A percentile compares a stretch with the other conserved stretches of the same genome.
Evolutionary conservation across 2,888 invertebrate species (phyloP).

Genomic region (Dendrolimus pini): DNA sequence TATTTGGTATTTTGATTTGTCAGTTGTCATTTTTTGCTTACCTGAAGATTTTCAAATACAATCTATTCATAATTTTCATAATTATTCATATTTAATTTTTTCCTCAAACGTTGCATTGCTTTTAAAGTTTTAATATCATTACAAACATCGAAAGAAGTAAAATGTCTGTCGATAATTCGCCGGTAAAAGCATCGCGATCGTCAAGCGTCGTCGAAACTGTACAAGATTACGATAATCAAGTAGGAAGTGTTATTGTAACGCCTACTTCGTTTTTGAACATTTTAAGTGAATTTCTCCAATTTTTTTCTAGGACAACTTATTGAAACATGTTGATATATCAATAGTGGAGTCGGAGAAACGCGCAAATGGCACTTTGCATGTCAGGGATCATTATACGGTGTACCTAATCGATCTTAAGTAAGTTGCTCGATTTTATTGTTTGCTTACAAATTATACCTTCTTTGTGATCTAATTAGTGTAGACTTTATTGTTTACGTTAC

Average conservation of each 20-base stretch:
- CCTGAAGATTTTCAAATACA: too few species aligned
- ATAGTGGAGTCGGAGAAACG: conserved; percentile 87
- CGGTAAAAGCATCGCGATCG: conserved; percentile 44
- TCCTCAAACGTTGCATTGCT: too few species aligned
- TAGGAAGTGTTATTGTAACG: conserved; percentile 35
- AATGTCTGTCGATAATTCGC: conserved; percentile 52
- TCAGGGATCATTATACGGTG: conserved; percentile 86
- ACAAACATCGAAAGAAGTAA: conserved; percentile 11
- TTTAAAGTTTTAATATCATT: not conserved
- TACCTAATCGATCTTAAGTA: conserved; percentile 88
- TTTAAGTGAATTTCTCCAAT: conserved; percentile 14
- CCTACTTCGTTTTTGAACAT: conserved; percentile 40
- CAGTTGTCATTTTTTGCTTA: too few species aligned
- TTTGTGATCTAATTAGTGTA: conserved; percentile 23
- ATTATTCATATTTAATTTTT: too few species aligned
- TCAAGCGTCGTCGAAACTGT: conserved; percentile 46
- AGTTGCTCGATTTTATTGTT: conserved; percentile 46
- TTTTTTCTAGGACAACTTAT: conserved; percentile 77
- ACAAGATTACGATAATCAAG: conserved; percentile 58
- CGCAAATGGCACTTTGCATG: conserved; percentile 83
- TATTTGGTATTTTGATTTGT: too few species aligned
- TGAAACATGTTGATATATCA: conserved; percentile 84
- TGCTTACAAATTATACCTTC: conserved; percentile 29
- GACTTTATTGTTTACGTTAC: too few species aligned
- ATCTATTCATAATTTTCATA: too few species aligned